Evolutionary conservation across 2,113 vertebrate genomes (phyloP).

Genomic region (human (Homo sapiens)): GRCh38 chr20:42949001-42949500

Average conservation of each 20-base stretch:
- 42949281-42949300: background rate
- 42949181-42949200: background rate
- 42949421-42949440: background rate
- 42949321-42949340: background rate
- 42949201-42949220: background rate
- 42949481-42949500: background rate
- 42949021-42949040: background rate
- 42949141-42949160: background rate
- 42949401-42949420: fast-evolving
- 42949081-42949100: background rate
- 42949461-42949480: background rate
- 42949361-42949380: background rate
- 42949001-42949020: background rate
- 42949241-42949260: background rate
- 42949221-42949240: background rate
- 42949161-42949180: background rate
- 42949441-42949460: background rate
- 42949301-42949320: background rate
- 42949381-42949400: background rate
- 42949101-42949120: background rate
- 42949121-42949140: background rate
- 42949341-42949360: background rate
- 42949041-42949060: too few relatives aligned
- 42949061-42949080: background rate
- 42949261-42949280: background rate